phyloP scores from a whole-genome alignment of 2,113 vertebrate genomes.

The Pterocles gutturalis region DNA sequence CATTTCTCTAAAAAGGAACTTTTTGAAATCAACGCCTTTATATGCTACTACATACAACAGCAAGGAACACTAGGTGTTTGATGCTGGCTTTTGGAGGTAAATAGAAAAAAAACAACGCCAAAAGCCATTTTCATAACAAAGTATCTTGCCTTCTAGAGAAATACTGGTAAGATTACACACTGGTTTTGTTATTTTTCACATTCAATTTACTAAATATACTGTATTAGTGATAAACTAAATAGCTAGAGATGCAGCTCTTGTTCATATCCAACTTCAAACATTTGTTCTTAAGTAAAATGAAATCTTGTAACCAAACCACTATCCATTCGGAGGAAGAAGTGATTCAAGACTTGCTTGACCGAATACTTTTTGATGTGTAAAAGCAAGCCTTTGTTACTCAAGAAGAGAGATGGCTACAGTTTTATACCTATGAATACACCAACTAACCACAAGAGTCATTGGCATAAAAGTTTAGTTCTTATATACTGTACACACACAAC shows the following conservation, averaged over 20 bases:
- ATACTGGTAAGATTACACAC: slow-evolving; percentile 69
- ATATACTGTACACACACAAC: slow-evolving; percentile 71
- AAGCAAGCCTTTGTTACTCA: slow-evolving; percentile 59
- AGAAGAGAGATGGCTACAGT: slow-evolving; percentile 53
- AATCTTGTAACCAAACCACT: slow-evolving; percentile 63
- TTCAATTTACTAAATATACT: slow-evolving; percentile 60
- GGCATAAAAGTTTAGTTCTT: slow-evolving; percentile 73
- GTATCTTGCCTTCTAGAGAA: slow-evolving; percentile 67
- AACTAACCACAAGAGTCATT: slow-evolving; percentile 70
- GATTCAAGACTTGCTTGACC: slow-evolving; percentile 50
- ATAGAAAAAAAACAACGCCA: slow-evolving; percentile 18
- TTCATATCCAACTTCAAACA: slow-evolving; percentile 53
- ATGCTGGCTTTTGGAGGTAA: slow-evolving; percentile 70
- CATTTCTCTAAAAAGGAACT: slow-evolving; percentile 56
- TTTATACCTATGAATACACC: slow-evolving; percentile 69
- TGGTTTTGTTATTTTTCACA: slow-evolving; percentile 48
- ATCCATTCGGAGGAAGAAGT: slow-evolving; percentile 53
- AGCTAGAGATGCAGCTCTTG: slow-evolving; percentile 66
- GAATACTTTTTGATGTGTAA: slow-evolving; percentile 40
- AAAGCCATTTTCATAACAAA: slow-evolving; percentile 64
- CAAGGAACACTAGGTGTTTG: slow-evolving; percentile 46
- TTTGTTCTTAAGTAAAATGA: slow-evolving; percentile 47
- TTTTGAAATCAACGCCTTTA: background rate
- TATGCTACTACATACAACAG: slow-evolving; percentile 22
- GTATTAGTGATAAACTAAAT: slow-evolving; percentile 56